Evolutionary conservation across 35 echinoderm and acorn worm species (phyloP).

Genomic region (Apostichopus parvimensis): DNA sequence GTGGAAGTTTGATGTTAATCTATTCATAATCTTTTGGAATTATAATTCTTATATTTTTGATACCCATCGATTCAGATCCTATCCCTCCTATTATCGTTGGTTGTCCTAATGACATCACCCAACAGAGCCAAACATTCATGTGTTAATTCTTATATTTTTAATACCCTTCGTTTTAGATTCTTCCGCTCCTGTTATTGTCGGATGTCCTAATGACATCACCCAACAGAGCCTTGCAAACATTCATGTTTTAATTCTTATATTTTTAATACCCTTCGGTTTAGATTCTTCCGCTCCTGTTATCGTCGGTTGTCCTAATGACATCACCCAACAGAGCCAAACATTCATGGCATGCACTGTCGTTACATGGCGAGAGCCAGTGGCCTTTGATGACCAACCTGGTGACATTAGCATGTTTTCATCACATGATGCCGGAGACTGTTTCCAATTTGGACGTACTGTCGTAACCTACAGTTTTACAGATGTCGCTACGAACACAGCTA

Average conservation of each 20-base stretch:
- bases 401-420: neutral
- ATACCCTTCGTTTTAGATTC: neutral
- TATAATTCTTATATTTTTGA: no score
- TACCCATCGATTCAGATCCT: neutral
- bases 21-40: no score
- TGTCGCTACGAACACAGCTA: neutral
- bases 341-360: neutral
- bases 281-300: conserved; percentile 2
- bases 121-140: neutral
- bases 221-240: neutral
- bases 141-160: no score
- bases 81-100: neutral
- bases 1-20: no score
- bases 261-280: neutral
- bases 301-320: conserved; percentile 1
- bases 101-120: conserved; percentile 12
- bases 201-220: neutral
- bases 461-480: conserved; percentile 27
- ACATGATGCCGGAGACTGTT: neutral
- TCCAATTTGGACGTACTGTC: neutral
- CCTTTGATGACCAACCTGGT: neutral
- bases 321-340: neutral
- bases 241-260: no score
- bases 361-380: neutral
- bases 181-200: neutral